Evolutionary conservation across 2,797 vertebrate genomes (phyloP), one percentile per base, ranked within the genome.

Genomic region (Falco berigora): DNA sequence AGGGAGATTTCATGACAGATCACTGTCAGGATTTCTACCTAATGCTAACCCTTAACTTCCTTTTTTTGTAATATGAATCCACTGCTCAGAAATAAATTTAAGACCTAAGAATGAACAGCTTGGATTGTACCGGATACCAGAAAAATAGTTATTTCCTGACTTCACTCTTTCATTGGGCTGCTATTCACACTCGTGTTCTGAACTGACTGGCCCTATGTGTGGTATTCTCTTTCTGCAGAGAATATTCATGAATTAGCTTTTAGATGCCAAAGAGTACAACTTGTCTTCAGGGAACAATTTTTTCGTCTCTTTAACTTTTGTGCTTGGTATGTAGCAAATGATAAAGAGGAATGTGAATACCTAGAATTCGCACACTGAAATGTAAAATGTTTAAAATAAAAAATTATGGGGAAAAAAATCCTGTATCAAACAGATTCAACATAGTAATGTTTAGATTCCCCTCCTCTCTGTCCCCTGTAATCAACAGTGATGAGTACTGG

Each of bases 331-430:
- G 53, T 66, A 78, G 62, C 78, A 96, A 96, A 92, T 88, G 66
- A 86, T 27, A 34, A 69, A 89, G 68, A 86, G 34, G 72, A 88
- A 91, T 59, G 64, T 12, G 50, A 80, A 80, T 66, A 86, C 18
- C n/a, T 47, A 24, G 64, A 79, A 91, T 83, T 80, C 84, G 88
- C 92, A 94, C 19, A 28, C 56, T 89, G 69, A 96, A 96, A 94
- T 83, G 71, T 49, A 93, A 84, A 96, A 96, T 85, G 90, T 30
- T 91, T 67, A 92, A 97, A 96, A 89, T 87, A 68, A 95, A 96
- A 94, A 81, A 79, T 2, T 55, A 55, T 77, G 52, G 22, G 22
- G 38, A 69, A 87, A 71, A 63, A 56, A 20, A 2, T 8, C 18
- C 56, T 58, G 6, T 17, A 49, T n/a, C 71, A 76, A 96, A 92